Evolutionary conservation across 2,113 vertebrate genomes (phyloP), one percentile per base, ranked within the genome.

Genomic region (Peromyscus polionotus): DNA sequence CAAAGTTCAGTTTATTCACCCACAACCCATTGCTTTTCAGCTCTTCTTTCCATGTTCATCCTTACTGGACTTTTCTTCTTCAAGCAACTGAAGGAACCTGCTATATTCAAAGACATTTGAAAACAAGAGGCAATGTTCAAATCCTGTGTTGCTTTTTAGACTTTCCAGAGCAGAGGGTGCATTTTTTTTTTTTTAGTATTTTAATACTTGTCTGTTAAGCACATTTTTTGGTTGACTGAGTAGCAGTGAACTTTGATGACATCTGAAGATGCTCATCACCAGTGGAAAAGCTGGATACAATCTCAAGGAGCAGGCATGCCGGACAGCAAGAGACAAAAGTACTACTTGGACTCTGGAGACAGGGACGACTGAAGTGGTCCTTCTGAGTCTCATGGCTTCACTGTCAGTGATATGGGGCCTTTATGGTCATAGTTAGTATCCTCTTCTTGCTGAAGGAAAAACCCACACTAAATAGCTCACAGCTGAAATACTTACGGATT

Each of bases 401-500:
- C 20, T 54, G 10, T 11, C 14, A 22, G 31, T 54, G 87, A 7
- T 14, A 1, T 0, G 1, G 20, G 39, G 20, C 13, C 77, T 81
- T 48, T 73, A 22, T 51, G 68, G 22, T 13, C 45, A 22, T 0
- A 0, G 54, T 10, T 5, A 3, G 6, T 16, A 14, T 8, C 63
- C 45, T 92, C 45, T 59, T 39, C 75, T 57, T 13, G 10, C 24
- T 63, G 85, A 45, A 88, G 7, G 42, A 51, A 86, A 96, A 51
- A 10, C 11, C 3, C 28, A 72, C 1, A 61, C 9, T 73, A 36
- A 48, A 9, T 20, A 12, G 13, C 6, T 33, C 61, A 31, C 0
- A 31, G 65, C 3, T 2, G 10, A 19, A 94, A 94, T 96, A 99
- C 99, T 99, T 98, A 99, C 99, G 99, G 98, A 99, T 99, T 98